A percentile compares a stretch with the other conserved stretches of the same genome.
Evolutionary conservation across 2,113 vertebrate species (phyloP).

Genomic region (Nerophis lumbriciformis): DNA sequence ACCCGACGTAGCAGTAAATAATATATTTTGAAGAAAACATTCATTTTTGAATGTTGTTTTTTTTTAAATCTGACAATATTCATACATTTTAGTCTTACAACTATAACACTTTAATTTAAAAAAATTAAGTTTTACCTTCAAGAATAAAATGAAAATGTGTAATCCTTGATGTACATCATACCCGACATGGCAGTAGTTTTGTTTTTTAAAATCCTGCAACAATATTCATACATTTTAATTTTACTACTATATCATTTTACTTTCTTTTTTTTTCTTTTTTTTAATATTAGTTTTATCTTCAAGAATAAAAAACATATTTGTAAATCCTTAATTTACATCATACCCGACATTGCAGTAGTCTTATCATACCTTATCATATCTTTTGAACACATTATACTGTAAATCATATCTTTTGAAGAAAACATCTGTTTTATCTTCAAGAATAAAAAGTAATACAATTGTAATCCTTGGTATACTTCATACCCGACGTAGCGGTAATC

Average conservation of each 20-base stretch:
- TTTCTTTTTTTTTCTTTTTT: background rate
- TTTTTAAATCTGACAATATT: no score
- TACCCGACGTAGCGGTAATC: constrained; percentile 50
- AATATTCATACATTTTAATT: background rate
- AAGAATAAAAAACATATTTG: constrained; percentile 12
- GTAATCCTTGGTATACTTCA: constrained; percentile 51
- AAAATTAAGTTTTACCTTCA: no score
- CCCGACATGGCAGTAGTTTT: background rate
- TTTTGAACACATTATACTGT: background rate
- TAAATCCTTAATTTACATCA: constrained; percentile 52
- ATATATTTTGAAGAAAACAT: no score
- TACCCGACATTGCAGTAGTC: constrained; percentile 49
- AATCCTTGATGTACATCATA: background rate
- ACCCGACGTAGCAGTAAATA: constrained; percentile 45
- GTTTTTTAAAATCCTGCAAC: background rate
- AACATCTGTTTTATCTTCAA: no score
- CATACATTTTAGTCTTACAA: no score
- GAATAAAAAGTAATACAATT: constrained; percentile 10
- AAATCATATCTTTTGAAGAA: background rate
- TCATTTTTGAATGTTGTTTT: no score
- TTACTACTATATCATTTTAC: no score
- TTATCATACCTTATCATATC: no score
- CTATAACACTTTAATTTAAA: no score
- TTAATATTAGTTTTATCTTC: no score
- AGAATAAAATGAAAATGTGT: no score